Conservation (phyloP, 2,888 invertebrate genomes). For the Drosophila lacicola region DNA sequence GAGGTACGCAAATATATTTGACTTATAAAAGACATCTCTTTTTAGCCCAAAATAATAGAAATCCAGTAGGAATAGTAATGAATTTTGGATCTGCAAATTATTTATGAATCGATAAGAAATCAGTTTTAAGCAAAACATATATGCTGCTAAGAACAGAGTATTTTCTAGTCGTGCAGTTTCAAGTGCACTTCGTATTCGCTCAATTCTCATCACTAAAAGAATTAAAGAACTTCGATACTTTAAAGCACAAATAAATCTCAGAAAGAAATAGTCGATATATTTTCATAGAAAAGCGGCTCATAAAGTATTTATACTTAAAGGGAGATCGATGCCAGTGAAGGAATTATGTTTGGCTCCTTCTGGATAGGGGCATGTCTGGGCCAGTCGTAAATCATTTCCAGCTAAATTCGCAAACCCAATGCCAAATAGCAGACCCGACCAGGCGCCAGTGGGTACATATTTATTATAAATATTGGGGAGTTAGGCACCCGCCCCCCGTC, state of each 20-base stretch:
- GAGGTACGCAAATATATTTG: too few relatives aligned
- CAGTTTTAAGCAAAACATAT: too few relatives aligned
- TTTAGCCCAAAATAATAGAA: too few relatives aligned
- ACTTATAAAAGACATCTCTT: too few relatives aligned
- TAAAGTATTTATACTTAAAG: neutral
- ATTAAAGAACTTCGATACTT: neutral
- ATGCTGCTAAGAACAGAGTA: neutral
- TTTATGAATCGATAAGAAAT: too few relatives aligned
- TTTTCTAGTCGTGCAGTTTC: neutral
- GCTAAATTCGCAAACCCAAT: constrained; percentile 31
- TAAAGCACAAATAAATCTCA: neutral
- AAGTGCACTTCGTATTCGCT: neutral
- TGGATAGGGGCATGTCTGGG: neutral
- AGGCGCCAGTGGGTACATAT: constrained; percentile 33
- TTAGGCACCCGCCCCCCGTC: neutral
- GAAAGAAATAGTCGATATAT: neutral
- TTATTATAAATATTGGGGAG: constrained; percentile 55
- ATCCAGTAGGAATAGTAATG: too few relatives aligned
- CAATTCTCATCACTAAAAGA: neutral
- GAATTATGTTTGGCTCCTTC: too few relatives aligned
- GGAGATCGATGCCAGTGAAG: neutral
- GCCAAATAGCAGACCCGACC: constrained; percentile 22
- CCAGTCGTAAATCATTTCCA: constrained; percentile 38
- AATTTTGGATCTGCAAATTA: too few relatives aligned
- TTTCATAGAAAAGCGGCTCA: neutral